Evolutionary conservation across 2,797 vertebrate genomes (phyloP).

Genomic region (Phrynocephalus forsythii): DNA sequence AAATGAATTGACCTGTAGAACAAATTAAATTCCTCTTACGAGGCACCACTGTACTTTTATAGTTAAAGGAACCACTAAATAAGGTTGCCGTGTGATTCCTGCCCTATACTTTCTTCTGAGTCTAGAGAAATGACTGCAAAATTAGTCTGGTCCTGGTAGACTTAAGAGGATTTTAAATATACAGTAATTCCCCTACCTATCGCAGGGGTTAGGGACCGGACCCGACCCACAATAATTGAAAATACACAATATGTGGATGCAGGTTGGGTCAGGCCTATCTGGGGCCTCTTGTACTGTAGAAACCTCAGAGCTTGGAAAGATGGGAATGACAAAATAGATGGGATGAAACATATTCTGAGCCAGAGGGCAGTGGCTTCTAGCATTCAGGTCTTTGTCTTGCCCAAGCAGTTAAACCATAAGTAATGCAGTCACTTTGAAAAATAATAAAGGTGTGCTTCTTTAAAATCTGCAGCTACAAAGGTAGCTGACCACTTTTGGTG

Average conservation of each 20-base stretch:
- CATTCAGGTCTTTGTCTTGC: not conserved
- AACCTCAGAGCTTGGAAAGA: not conserved
- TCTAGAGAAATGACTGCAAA: constrained; percentile 9
- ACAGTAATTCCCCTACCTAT: too few species aligned
- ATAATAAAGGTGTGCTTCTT: not conserved
- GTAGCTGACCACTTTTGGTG: not conserved
- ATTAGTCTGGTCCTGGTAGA: not conserved
- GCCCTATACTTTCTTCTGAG: too few species aligned
- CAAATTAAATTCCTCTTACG: too few species aligned
- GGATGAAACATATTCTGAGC: not conserved
- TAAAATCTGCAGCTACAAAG: not conserved
- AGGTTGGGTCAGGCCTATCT: too few species aligned
- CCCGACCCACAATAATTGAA: too few species aligned
- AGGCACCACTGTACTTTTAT: too few species aligned
- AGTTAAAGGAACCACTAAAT: too few species aligned
- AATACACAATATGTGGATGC: too few species aligned
- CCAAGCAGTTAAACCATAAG: not conserved
- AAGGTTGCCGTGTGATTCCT: too few species aligned
- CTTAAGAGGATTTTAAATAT: constrained; percentile 7
- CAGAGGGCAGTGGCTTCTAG: not conserved
- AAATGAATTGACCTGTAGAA: too few species aligned
- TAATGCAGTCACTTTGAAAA: not conserved
- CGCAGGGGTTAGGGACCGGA: too few species aligned
- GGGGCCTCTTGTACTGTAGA: not conserved
- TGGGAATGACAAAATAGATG: too few species aligned